Percentiles rank a stretch among this genome's conserved stretches.
phyloP scores from a whole-genome alignment of 2,797 vertebrate genomes.

The Chrysolophus pictus region DNA sequence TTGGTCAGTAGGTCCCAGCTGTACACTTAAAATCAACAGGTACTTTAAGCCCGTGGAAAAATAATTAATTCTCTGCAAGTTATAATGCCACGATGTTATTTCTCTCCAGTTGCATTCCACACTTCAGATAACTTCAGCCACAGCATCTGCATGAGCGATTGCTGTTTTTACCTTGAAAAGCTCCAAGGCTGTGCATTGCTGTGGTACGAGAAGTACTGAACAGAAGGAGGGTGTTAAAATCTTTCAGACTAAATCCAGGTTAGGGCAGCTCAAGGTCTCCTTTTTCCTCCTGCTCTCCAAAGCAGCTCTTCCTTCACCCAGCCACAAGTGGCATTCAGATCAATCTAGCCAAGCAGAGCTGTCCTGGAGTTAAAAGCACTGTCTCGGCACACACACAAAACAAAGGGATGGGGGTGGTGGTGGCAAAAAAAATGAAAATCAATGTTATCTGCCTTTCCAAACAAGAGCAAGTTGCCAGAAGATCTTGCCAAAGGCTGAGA shows the following conservation, averaged over 20 bases:
- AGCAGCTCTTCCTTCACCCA: not conserved
- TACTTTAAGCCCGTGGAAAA: not conserved
- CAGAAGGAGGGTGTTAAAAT: not conserved
- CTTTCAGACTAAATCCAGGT: not conserved
- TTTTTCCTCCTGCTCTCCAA: not conserved
- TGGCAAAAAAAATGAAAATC: not conserved
- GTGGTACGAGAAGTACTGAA: accelerated
- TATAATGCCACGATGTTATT: not conserved
- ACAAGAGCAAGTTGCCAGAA: slow-evolving; percentile 13
- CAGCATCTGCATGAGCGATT: not conserved
- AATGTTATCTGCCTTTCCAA: not conserved
- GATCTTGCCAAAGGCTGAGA: not conserved
- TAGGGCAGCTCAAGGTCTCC: not conserved
- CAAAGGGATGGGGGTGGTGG: not conserved
- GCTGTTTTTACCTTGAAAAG: not conserved
- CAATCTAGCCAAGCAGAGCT: not conserved
- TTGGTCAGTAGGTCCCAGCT: not conserved
- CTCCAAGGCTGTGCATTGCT: not conserved
- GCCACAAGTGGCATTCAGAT: not conserved
- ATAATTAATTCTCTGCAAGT: not conserved
- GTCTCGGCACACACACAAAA: not conserved
- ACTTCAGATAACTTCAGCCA: not conserved
- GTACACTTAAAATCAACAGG: not conserved
- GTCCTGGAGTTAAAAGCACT: not conserved
- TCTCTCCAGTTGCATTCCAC: not conserved